Conservation (phyloP, 2,113 vertebrate genomes). For the Petromus typicus region DNA sequence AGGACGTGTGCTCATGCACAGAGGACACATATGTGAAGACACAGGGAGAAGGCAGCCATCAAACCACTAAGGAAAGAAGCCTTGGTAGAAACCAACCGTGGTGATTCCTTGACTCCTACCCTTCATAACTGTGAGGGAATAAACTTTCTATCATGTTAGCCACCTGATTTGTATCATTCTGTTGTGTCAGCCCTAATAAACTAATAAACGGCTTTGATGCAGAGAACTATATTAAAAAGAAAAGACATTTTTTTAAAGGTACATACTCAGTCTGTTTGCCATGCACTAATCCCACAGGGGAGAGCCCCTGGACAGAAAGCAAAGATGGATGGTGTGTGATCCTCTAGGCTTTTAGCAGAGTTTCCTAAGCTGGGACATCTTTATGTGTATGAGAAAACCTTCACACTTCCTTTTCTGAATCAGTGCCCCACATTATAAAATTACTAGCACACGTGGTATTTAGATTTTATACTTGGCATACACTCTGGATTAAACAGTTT, state of each 20-base stretch:
- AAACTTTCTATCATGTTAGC: too few species aligned
- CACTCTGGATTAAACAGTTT: neutral
- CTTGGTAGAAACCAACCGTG: neutral
- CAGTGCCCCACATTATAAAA: neutral
- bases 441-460: neutral
- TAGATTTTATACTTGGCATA: constrained; percentile 21
- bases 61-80: neutral
- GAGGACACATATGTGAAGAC: neutral
- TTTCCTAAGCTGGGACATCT: neutral
- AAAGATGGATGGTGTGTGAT: neutral
- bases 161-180: neutral
- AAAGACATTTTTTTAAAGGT: neutral
- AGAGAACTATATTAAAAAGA: neutral
- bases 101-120: neutral
- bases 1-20: neutral
- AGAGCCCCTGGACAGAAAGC: neutral
- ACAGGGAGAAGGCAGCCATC: neutral
- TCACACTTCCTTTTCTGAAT: neutral
- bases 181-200: neutral
- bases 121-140: neutral
- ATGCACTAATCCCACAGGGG: neutral
- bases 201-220: neutral
- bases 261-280: neutral
- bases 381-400: neutral
- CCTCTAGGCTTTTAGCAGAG: neutral